phyloP scores from a whole-genome alignment of 2,797 vertebrate genomes.

The Meriones psammophilus region DNA sequence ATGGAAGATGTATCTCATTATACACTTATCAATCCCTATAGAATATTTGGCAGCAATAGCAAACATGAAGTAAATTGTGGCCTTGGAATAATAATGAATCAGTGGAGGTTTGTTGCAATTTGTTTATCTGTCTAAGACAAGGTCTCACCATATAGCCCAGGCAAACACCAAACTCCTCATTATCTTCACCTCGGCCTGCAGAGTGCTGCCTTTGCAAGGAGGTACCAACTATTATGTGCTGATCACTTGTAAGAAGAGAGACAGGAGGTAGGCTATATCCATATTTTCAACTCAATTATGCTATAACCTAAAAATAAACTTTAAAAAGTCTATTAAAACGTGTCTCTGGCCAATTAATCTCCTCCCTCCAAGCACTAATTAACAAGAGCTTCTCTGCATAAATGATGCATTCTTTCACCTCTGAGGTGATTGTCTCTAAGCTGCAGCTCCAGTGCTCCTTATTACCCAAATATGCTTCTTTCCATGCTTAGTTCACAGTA shows the following conservation, averaged over 20 bases:
- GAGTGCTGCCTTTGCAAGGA: neutral
- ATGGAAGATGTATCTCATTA: neutral
- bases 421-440: neutral
- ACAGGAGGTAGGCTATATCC: neutral
- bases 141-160: neutral
- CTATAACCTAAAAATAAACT: neutral
- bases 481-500: neutral
- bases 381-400: neutral
- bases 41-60: neutral
- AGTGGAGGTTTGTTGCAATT: neutral
- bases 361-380: neutral
- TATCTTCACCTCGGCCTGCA: neutral
- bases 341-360: neutral
- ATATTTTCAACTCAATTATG: neutral
- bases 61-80: neutral
- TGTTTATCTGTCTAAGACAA: neutral
- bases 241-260: neutral
- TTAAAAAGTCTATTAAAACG: neutral
- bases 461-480: neutral
- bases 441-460: neutral
- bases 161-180: neutral
- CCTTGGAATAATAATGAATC: neutral
- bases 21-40: too few relatives aligned
- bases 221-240: neutral
- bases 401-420: neutral